Evolutionary conservation across 2,888 invertebrate species (phyloP).

Genomic region (Cremastinae sp.): DNA sequence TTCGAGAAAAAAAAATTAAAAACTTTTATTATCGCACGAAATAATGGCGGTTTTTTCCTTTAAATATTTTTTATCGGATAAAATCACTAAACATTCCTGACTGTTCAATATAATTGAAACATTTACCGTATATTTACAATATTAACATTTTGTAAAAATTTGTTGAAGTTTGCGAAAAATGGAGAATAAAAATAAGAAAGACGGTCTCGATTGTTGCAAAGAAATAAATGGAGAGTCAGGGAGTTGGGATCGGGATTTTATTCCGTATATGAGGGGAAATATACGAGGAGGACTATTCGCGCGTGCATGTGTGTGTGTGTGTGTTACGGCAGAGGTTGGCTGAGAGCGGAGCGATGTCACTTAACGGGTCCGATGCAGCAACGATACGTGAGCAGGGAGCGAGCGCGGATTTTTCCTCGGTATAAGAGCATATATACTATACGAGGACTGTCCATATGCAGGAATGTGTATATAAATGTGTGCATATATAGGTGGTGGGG

Average conservation of each 20-base stretch:
- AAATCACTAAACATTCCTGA: too few relatives aligned
- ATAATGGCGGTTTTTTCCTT: too few relatives aligned
- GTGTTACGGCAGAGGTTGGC: conserved; percentile 21
- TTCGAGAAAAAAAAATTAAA: too few relatives aligned
- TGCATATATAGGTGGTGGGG: conserved; percentile 35
- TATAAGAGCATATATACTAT: conserved; percentile 10
- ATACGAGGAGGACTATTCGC: neutral
- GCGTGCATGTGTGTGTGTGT: conserved; percentile 13
- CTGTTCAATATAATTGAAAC: too few relatives aligned
- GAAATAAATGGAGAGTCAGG: conserved; percentile 66
- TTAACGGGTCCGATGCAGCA: conserved; percentile 62
- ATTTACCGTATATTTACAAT: too few relatives aligned
- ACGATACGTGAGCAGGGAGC: conserved; percentile 45
- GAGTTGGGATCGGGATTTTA: conserved; percentile 46
- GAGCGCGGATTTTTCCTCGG: conserved; percentile 15
- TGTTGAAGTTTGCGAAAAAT: too few relatives aligned
- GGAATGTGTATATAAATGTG: conserved; percentile 50
- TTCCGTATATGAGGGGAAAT: conserved; percentile 24
- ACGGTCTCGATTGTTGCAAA: conserved; percentile 59
- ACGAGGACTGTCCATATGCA: conserved; percentile 41
- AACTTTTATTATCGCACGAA: too few relatives aligned
- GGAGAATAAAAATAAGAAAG: too few relatives aligned
- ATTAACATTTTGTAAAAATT: too few relatives aligned
- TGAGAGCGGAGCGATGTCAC: conserved; percentile 59
- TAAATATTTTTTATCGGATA: too few relatives aligned